A percentile compares a stretch with the other conserved stretches of the same genome.
phyloP scores from a whole-genome alignment of 2,113 vertebrate species.

The Clinocottus analis region DNA sequence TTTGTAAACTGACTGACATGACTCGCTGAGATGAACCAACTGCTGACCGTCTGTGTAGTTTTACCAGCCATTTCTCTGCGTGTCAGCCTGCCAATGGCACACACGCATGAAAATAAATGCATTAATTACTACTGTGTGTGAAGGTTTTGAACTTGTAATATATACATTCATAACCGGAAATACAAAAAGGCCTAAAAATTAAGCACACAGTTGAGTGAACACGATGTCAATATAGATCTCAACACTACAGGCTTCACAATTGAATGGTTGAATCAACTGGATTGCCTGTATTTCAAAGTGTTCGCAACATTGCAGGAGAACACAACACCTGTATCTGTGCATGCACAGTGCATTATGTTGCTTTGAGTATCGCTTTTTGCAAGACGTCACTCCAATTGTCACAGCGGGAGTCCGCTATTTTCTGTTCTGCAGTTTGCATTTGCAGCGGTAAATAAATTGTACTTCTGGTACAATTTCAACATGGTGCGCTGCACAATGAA shows the following conservation, averaged over 20 bases:
- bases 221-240: slow-evolving; percentile 20
- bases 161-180: slow-evolving; percentile 5
- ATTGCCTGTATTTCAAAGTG: slow-evolving; percentile 44
- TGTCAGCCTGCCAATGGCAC: slow-evolving; percentile 19
- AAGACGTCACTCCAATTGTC: slow-evolving; percentile 56
- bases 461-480: slow-evolving; percentile 27
- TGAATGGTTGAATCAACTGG: too few species aligned
- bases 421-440: slow-evolving; percentile 42
- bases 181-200: background rate
- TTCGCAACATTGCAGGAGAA: slow-evolving; percentile 3
- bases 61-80: slow-evolving; percentile 14
- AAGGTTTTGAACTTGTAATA: background rate
- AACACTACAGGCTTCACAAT: slow-evolving; percentile 8
- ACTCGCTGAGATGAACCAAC: slow-evolving; percentile 58
- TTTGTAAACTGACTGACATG: slow-evolving; percentile 64
- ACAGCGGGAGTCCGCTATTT: slow-evolving; percentile 42
- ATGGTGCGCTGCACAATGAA: slow-evolving; percentile 11
- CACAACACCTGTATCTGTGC: slow-evolving; percentile 16
- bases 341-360: slow-evolving; percentile 32
- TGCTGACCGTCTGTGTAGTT: slow-evolving; percentile 58
- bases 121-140: background rate
- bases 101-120: slow-evolving; percentile 6
- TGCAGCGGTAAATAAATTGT: slow-evolving; percentile 32
- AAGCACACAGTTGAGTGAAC: background rate
- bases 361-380: slow-evolving; percentile 52